Base-by-base conservation (phyloP, 2,888 invertebrate species). In the Drosophila infuscata region DNA sequence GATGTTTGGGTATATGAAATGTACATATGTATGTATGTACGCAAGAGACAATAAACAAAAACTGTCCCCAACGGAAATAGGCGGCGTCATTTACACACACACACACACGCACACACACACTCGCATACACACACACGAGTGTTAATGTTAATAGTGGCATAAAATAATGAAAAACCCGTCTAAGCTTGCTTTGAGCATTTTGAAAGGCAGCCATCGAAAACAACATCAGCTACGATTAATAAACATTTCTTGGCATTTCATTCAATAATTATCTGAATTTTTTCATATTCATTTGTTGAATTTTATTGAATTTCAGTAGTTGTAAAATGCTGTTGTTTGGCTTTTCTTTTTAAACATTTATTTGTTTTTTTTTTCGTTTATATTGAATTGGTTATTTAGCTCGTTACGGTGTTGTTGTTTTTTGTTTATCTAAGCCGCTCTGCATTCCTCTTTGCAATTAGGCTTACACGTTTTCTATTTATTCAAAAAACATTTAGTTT, bases 401-500 rank as follows among this genome's bases (percentile, higher is more conserved):
- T 54, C 53, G 75, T 73, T 68, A 43, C 52, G 74, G 63, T 79
- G 25, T 36, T 29, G 25, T 38, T 56, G 52, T 41, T 46, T 25
- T 25, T 25, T 81, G 65, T 77, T 79, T 73, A 58, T 63, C 49
- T 66, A 81, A 77, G 60, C 58, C 62, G 79, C 65, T 69, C 74
- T 49, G 63, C 71, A 71, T 60, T 74, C 59, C 66, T 29, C 54
- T 66, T 66, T 48, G 62, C 73, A 76, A 79, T 79, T 76, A 72
- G 64, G 62, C 35, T 38, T 62, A 56, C 64, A 72, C 58, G 81
- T 77, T 79, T 79, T 79, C 79, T 81, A 79, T 79, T 79, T 79
- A 67, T 78, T 81, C 64, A 58, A 66, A 66, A 56, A 81, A 73
- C 81, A 79, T 80, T 74, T 58, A 61, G 74, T 74, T 68, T 64